phyloP scores from a whole-genome alignment of 2,888 invertebrate genomes.

The Trilocha varians region DNA sequence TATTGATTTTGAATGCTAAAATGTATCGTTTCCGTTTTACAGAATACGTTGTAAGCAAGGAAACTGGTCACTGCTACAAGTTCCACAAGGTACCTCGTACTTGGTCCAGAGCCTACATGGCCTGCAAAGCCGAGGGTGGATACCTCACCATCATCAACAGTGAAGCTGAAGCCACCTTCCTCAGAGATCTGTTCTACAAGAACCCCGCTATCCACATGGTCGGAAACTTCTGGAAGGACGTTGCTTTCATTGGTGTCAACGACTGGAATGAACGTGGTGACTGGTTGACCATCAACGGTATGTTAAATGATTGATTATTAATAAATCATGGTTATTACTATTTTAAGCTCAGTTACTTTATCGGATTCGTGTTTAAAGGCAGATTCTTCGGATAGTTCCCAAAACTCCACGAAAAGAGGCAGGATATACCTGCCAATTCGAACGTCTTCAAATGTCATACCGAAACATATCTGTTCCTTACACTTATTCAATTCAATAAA shows the following conservation, averaged over 20 bases:
- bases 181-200: conserved; percentile 22
- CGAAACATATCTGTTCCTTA: too few species aligned
- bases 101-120: conserved; percentile 34
- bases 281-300: conserved; percentile 34
- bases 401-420: too few species aligned
- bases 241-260: conserved; percentile 25
- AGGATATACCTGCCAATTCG: too few species aligned
- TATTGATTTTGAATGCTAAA: not conserved
- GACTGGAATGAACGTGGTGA: conserved; percentile 26
- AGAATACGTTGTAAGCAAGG: conserved; percentile 27
- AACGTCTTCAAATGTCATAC: too few species aligned
- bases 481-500: too few species aligned
- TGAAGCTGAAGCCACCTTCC: conserved; percentile 20
- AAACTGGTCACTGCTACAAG: conserved; percentile 46
- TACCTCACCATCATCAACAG: conserved; percentile 38
- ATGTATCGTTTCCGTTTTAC: conserved; percentile 4
- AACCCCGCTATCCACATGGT: conserved; percentile 16
- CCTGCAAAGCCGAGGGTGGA: conserved; percentile 37
- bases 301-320: too few species aligned
- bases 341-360: too few species aligned
- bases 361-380: too few species aligned
- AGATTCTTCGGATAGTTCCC: too few species aligned
- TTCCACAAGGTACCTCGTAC: conserved; percentile 29
- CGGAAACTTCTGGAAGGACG: conserved; percentile 19
- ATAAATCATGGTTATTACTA: too few species aligned